A percentile compares a stretch with the other conserved stretches of the same genome.
Evolutionary conservation across 37 sponge, comb jelly and placozoan genomes (phyloP).

Genomic region (Axinella damicornis): DNA sequence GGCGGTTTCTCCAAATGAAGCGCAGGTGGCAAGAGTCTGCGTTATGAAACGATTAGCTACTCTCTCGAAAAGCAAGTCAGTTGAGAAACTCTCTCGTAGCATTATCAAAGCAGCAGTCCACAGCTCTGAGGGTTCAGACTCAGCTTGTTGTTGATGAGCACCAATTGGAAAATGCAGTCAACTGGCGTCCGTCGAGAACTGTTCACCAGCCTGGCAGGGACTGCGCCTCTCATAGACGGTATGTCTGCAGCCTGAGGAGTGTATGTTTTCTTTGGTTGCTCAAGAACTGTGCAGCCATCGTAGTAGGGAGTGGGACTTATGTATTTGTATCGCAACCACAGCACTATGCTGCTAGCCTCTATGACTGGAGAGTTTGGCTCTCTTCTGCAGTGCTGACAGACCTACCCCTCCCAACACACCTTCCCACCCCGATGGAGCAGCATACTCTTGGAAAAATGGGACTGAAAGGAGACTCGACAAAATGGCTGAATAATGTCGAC

Average conservation of each 20-base stretch:
- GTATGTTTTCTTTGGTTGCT: not conserved
- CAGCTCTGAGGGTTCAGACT: too few species aligned
- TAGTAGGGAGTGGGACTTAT: not conserved
- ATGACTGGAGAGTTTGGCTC: too few species aligned
- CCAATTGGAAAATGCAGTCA: slow-evolving; percentile 30
- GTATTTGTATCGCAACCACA: too few species aligned
- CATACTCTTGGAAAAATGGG: slow-evolving; percentile 25
- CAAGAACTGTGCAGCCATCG: not conserved
- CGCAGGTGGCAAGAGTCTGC: not conserved
- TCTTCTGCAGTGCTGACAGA: slow-evolving; percentile 63
- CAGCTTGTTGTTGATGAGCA: too few species aligned
- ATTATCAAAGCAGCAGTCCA: too few species aligned
- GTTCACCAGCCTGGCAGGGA: slow-evolving; percentile 63
- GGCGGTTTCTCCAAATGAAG: not conserved
- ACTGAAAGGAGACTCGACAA: slow-evolving; percentile 41
- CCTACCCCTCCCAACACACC: slow-evolving; percentile 67
- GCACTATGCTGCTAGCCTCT: too few species aligned
- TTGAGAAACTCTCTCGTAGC: too few species aligned
- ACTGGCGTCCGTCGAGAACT: slow-evolving; percentile 7
- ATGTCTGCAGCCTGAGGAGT: not conserved
- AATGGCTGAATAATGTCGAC: slow-evolving; percentile 40
- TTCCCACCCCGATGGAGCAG: slow-evolving; percentile 57
- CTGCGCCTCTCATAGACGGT: slow-evolving; percentile 61
- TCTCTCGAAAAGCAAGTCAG: too few species aligned
- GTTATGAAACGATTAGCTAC: not conserved